A percentile compares a stretch with the other conserved stretches of the same genome.
phyloP scores from a whole-genome alignment of 2,888 invertebrate genomes.

The Teinopalpus imperialis region DNA sequence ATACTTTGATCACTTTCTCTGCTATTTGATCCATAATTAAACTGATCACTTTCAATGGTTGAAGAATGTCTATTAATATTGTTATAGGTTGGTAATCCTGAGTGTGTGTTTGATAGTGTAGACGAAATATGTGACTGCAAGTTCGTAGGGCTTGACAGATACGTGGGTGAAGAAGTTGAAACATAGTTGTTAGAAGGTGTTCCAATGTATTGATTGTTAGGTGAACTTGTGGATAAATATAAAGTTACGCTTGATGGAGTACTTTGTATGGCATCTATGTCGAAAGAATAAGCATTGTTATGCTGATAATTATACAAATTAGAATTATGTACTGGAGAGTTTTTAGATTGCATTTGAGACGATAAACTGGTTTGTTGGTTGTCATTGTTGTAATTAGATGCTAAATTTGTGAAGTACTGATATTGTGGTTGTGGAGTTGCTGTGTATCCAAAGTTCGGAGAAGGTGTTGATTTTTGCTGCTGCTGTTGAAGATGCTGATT shows the following conservation, averaged over 20 bases:
- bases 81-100: constrained; percentile 55
- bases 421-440: constrained; percentile 70
- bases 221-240: constrained; percentile 58
- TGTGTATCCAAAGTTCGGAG: constrained; percentile 60
- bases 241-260: constrained; percentile 62
- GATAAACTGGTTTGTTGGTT: constrained; percentile 55
- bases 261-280: constrained; percentile 54
- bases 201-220: constrained; percentile 59
- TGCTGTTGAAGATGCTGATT: constrained; percentile 62
- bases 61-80: constrained; percentile 52
- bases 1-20: constrained; percentile 58
- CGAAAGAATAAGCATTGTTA: constrained; percentile 50
- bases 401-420: constrained; percentile 60
- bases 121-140: constrained; percentile 67
- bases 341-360: constrained; percentile 54
- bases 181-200: constrained; percentile 62
- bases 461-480: constrained; percentile 53
- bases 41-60: constrained; percentile 49
- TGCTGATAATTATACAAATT: constrained; percentile 57
- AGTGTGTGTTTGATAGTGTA: constrained; percentile 58
- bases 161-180: constrained; percentile 68
- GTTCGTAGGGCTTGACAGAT: constrained; percentile 63
- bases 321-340: constrained; percentile 50
- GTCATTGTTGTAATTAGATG: constrained; percentile 50
- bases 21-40: constrained; percentile 44